Evolutionary conservation across 1,140 invertebrate species (phyloP).

Genomic region (Brevipalpus yothersi): DNA sequence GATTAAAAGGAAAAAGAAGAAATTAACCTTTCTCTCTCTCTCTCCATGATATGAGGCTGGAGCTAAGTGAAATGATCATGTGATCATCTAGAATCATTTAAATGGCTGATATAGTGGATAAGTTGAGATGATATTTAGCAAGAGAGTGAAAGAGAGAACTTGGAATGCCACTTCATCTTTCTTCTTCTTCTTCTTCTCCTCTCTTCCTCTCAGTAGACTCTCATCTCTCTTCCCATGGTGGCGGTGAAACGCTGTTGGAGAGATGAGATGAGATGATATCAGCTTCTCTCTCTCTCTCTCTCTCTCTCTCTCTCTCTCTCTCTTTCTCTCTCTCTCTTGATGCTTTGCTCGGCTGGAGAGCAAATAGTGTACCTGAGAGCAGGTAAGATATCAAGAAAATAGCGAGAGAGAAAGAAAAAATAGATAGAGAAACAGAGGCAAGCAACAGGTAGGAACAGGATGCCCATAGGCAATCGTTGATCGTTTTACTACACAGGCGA

Average conservation of each 20-base stretch:
- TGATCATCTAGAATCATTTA: too few species aligned
- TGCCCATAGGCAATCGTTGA: too few species aligned
- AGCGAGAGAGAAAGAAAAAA: not conserved
- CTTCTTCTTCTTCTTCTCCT: not conserved
- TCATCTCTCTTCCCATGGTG: not conserved
- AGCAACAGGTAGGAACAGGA: not conserved
- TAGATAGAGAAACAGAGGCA: not conserved
- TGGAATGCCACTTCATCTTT: not conserved
- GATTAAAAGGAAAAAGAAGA: not conserved
- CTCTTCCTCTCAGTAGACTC: not conserved
- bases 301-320: not conserved
- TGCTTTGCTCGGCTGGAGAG: conserved; percentile 1
- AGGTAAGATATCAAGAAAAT: conserved; percentile 2
- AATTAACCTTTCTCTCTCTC: too few species aligned
- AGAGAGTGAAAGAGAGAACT: not conserved
- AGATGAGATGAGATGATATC: not conserved
- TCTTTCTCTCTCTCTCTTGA: not conserved
- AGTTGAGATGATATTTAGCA: not conserved
- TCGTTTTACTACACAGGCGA: too few species aligned
- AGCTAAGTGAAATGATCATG: not conserved
- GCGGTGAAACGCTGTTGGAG: not conserved
- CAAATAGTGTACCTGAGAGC: not conserved
- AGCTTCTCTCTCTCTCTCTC: not conserved
- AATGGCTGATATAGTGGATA: too few species aligned
- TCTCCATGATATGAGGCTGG: too few species aligned